Conservation (phyloP, 2,888 invertebrate species). For the Leptarthrus brevirostris region DNA sequence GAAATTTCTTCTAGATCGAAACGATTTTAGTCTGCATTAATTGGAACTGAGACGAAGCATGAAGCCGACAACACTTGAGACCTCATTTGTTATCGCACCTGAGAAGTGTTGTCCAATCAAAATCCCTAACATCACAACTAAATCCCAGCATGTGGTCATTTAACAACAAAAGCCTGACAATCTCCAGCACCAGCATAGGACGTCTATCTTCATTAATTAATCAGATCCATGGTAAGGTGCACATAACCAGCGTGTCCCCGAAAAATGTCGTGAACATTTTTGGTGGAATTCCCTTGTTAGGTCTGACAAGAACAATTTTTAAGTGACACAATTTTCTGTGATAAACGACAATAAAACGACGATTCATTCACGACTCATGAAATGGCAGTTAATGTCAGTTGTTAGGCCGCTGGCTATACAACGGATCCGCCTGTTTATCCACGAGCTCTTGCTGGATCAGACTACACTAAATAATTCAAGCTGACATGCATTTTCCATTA, state of each 20-base stretch:
- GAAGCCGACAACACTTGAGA: neutral
- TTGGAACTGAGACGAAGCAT: neutral
- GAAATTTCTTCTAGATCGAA: too few relatives aligned
- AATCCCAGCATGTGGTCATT: neutral
- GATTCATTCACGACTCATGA: constrained; percentile 6
- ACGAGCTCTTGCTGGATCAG: neutral
- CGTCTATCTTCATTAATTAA: constrained; percentile 29
- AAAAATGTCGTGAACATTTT: constrained; percentile 10
- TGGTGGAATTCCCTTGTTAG: neutral
- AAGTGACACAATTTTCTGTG: constrained; percentile 37
- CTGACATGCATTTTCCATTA: constrained; percentile 44
- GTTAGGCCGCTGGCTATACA: neutral
- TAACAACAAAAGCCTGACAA: constrained; percentile 1
- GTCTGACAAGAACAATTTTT: neutral
- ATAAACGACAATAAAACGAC: constrained; percentile 33
- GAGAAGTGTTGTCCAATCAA: neutral
- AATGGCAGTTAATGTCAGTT: neutral
- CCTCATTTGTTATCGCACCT: neutral
- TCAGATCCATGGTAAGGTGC: neutral
- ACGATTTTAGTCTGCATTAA: too few relatives aligned
- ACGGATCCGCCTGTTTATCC: neutral
- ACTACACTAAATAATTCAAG: neutral
- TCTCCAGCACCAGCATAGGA: neutral
- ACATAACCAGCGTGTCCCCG: neutral
- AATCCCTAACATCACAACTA: neutral